Base-by-base conservation (phyloP, 2,113 vertebrate genomes). In the Montifringilla adamsi region DNA sequence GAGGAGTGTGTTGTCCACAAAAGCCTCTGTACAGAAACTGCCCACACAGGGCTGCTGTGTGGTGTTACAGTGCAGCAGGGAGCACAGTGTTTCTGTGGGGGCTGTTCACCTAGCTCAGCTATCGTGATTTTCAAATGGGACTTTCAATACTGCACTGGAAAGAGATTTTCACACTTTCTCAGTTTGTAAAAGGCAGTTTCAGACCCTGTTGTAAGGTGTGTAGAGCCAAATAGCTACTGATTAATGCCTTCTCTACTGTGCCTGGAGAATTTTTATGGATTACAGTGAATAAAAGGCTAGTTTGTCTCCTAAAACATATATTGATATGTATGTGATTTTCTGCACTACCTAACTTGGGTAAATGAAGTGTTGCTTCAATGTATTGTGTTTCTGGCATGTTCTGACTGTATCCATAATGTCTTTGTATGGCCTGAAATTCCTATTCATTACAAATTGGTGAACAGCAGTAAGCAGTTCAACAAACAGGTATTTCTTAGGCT, bases 401-500 rank as follows among this genome's bases (percentile, higher is more conserved):
- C 83, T 81, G 55, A 59, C 76, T 81, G 22, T 92, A 78, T 75
- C 75, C 39, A 15, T 79, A 68, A 83, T 39, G 55, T 67, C 80
- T 89, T 77, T 89, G 59, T 85, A 58, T 90, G 92, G 35, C 52
- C 68, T 84, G 83, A 94, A 78, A 77, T 89, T 93, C 76, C 79
- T 80, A 14, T 78, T 75, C 64, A 75, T 89, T 90, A 76, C 56
- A 84, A 87, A 75, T 23, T 28, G 2, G 73, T 64, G 47, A 92
- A 67, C 69, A 96, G 87, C 56, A 90, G 39, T 70, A 89, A 92
- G 69, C 47, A 81, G 63, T 83, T 94, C 76, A 88, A 79, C 74
- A 84, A 95, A 82, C 76, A 90, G 67, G 14, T 81, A 94, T 72
- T 89, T 94, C 80, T 96, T 89, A 81, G 68, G 41, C 84, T 72